Conservation (phyloP, 2,113 vertebrate genomes). For the Gopherus evgoodei region DNA sequence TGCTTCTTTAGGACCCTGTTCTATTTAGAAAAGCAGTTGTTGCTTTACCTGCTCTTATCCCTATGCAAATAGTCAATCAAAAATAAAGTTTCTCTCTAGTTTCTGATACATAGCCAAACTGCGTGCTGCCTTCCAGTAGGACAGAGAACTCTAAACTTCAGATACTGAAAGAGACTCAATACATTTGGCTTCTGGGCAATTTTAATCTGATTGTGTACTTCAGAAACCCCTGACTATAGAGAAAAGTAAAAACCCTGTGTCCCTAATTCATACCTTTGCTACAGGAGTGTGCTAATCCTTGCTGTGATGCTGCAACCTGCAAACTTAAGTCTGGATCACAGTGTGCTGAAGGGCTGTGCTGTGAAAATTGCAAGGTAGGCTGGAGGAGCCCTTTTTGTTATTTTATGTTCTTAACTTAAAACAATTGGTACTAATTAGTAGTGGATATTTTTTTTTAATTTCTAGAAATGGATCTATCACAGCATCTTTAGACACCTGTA, state of each 20-base stretch:
- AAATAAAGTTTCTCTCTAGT: neutral
- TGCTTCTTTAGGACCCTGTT: neutral
- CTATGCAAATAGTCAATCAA: neutral
- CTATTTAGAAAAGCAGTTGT: neutral
- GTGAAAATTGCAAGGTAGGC: conserved; percentile 86
- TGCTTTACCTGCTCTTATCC: neutral
- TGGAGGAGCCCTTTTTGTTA: neutral
- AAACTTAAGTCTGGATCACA: conserved; percentile 80
- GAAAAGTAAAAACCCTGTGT: neutral
- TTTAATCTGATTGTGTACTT: neutral
- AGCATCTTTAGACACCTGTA: neutral
- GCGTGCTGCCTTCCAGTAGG: neutral
- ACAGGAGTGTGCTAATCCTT: conserved; percentile 85
- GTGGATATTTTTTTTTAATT: neutral
- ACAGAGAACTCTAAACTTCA: neutral
- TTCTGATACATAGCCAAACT: neutral
- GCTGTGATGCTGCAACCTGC: conserved; percentile 88
- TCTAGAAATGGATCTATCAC: neutral
- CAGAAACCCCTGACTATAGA: neutral
- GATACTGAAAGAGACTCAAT: accelerated
- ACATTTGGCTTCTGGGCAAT: accelerated
- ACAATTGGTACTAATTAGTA: neutral
- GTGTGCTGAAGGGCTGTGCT: conserved; percentile 87
- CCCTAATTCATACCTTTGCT: neutral
- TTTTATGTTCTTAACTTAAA: neutral